Conservation (phyloP, 1,140 invertebrate species). For the Phenacoccus solenopsis region DNA sequence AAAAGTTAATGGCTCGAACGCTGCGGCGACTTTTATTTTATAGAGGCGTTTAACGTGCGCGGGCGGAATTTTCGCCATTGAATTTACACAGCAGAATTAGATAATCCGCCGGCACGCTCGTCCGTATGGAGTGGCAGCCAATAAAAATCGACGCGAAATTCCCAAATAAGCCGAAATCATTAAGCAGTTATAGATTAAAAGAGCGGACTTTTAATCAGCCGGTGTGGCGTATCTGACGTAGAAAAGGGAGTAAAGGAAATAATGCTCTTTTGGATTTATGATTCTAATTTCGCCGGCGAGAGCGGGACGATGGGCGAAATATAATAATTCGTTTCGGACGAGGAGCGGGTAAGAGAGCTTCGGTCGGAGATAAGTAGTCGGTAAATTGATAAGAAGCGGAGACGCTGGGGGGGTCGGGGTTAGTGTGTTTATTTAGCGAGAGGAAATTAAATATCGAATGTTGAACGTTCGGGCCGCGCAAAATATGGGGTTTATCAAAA, state of each 20-base stretch:
- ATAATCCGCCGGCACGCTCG: no score
- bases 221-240: background rate
- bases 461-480: background rate
- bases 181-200: background rate
- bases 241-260: background rate
- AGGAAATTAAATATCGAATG: conserved; percentile 17
- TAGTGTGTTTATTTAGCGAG: conserved; percentile 7
- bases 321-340: background rate
- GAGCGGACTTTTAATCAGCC: background rate
- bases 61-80: no score
- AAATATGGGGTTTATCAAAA: background rate
- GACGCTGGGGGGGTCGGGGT: background rate
- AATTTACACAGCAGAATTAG: no score
- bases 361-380: conserved; percentile 11
- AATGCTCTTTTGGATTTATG: conserved; percentile 6
- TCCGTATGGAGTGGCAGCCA: no score
- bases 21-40: no score
- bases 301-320: background rate
- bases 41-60: no score
- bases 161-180: background rate
- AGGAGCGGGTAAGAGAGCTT: background rate
- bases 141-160: no score
- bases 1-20: no score
- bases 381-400: conserved; percentile 11
- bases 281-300: conserved; percentile 4